Evolutionary conservation across 2,113 vertebrate species (phyloP).

Genomic region (Protobothrops mucrosquamatus): DNA sequence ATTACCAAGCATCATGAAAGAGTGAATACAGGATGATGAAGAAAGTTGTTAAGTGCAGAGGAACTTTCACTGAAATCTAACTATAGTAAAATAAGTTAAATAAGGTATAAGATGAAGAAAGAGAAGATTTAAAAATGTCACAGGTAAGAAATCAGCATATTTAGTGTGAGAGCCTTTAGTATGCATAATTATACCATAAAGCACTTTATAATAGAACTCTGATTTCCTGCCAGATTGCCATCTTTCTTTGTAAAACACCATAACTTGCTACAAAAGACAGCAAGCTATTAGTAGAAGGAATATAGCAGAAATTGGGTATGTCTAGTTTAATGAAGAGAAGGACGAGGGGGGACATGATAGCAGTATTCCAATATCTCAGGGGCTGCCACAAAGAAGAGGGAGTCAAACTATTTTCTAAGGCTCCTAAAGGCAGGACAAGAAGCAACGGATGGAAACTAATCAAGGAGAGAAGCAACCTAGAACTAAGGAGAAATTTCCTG

Average conservation of each 20-base stretch:
- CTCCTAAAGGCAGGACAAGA: no score
- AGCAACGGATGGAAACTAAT: no score
- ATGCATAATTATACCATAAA: neutral
- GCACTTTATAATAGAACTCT: neutral
- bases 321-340: no score
- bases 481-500: no score
- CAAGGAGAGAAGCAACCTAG: no score
- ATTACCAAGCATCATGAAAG: neutral
- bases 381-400: no score
- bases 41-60: neutral
- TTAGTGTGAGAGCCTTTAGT: neutral
- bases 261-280: neutral
- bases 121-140: neutral
- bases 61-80: neutral
- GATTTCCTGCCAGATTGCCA: neutral
- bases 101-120: neutral
- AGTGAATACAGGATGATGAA: neutral
- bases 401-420: no score
- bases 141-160: neutral
- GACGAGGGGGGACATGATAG: no score
- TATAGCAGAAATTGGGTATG: neutral
- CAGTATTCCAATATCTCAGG: no score
- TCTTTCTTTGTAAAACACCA: neutral
- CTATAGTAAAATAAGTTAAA: neutral
- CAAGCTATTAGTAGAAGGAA: neutral